Percentiles rank a stretch among this genome's conserved stretches.
Conservation (phyloP, 2,113 vertebrate genomes). For the Corythoichthys haematopterus region DNA sequence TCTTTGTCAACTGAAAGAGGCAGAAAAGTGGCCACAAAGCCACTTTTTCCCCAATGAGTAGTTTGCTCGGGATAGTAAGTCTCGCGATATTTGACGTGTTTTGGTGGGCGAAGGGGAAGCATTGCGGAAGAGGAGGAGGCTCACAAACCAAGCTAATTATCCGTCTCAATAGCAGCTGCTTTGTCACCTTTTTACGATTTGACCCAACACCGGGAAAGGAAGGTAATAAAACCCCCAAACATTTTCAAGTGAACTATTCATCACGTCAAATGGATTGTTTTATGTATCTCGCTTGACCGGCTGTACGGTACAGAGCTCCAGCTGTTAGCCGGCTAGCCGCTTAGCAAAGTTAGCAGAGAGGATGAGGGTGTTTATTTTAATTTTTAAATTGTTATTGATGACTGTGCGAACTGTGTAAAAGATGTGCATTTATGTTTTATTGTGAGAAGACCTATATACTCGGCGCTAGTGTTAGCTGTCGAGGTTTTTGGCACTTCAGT, state of each 20-base stretch:
- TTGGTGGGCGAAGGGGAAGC: slow-evolving; percentile 25
- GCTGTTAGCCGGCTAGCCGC: slow-evolving; percentile 40
- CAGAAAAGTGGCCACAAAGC: not conserved
- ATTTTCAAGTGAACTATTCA: not conserved
- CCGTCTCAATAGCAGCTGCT: not conserved
- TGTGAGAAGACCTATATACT: not conserved
- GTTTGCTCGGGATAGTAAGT: not conserved
- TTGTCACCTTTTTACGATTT: not conserved
- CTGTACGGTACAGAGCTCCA: slow-evolving; percentile 26
- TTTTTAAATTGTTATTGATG: not conserved
- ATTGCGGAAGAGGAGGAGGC: slow-evolving; percentile 36
- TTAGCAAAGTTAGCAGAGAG: slow-evolving; percentile 4
- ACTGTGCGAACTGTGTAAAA: slow-evolving; percentile 11
- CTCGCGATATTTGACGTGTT: slow-evolving; percentile 6
- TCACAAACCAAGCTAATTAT: slow-evolving; percentile 18
- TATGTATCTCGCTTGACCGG: slow-evolving; percentile 17
- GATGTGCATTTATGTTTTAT: not conserved
- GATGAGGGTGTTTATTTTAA: not conserved
- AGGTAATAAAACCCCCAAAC: slow-evolving; percentile 23
- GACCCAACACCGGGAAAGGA: slow-evolving; percentile 9
- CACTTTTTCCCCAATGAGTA: not conserved
- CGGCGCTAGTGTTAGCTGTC: not conserved
- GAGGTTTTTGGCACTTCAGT: not conserved
- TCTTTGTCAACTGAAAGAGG: not conserved
- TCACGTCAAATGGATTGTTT: not conserved